Base-by-base conservation (phyloP, 30 jellyfish, hydroid and myxozoan genomes). In the Aurelia coerulea region DNA sequence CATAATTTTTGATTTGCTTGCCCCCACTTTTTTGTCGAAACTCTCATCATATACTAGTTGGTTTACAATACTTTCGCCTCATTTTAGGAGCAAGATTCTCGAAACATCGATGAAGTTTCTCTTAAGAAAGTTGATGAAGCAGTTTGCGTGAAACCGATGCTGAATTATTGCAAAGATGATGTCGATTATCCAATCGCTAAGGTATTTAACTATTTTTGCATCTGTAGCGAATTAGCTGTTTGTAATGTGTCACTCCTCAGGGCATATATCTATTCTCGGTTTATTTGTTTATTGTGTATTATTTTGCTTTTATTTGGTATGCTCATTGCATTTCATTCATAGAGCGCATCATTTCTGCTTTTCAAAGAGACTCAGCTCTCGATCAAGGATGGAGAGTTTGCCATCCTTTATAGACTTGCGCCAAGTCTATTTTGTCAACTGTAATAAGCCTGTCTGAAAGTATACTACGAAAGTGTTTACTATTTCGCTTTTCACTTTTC, bases 111-210 rank as follows among this genome's bases (percentile, higher is more conserved):
- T 39, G 6, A 39, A 39, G 68, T 59, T 59, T 19, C 68, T 59
- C 10, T 19, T 12, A 59, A 59, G 68, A 59, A 59, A 59, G 31
- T 59, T 59, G 62, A 80, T 3, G 90, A 56, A 11, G 81, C 37
- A 9, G 58, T 16, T 2, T 86, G 95, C 84, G 79, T 70, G 9
- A 41, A 65, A 49, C 80, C 95, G 11, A 65, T 62, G 42, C 80
- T 86, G 52, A 59, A 51, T 56, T 51, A 51, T 51, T 86, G 95
- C 68, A 54, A 69, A 64, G 85, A 86, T 77, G 78, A 17, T 70
- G 85, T 86, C 58, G 18, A 33, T 12, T 86, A 86, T 68, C 84
- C 84, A 2, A 67, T 86, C 19, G 69, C 95, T 35, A 86, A 77
- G 95, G 95, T 84, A 62, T 2, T 4, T 19, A 62, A 8, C 32